Evolutionary conservation across 2,113 vertebrate species (phyloP).

Genomic region (Empidonax alnorum): DNA sequence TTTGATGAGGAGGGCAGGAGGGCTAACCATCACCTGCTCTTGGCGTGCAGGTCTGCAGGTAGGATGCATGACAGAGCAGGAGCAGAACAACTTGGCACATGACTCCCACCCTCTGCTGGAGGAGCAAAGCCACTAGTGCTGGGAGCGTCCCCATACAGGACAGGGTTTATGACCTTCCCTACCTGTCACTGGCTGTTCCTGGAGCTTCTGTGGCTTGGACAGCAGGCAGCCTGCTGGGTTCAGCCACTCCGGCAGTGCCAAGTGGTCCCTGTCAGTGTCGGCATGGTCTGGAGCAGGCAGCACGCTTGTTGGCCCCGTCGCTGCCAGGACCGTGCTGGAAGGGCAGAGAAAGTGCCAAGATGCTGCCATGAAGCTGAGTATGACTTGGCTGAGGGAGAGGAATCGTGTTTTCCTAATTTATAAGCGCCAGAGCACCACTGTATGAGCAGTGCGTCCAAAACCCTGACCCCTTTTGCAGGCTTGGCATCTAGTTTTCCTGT

Average conservation of each 20-base stretch:
- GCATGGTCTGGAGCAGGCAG: background rate
- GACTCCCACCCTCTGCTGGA: background rate
- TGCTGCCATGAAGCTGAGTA: background rate
- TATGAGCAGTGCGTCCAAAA: accelerated
- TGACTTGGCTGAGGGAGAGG: background rate
- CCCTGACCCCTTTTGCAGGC: background rate
- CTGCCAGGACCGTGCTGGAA: background rate
- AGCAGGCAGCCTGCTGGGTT: background rate
- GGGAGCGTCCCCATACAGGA: accelerated
- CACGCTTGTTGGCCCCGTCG: accelerated
- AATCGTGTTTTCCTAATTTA: background rate
- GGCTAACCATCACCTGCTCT: background rate
- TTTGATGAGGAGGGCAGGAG: background rate
- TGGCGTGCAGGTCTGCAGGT: background rate
- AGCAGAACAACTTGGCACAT: background rate
- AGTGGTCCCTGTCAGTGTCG: background rate
- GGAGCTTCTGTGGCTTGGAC: background rate
- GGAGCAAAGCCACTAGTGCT: background rate
- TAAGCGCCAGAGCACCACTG: background rate
- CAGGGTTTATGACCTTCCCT: accelerated
- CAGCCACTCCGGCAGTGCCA: accelerated
- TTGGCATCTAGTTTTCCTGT: background rate
- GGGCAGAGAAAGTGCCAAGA: background rate
- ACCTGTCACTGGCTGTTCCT: background rate
- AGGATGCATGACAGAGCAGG: accelerated